Evolutionary conservation across 2,113 vertebrate genomes (phyloP), one percentile per base, ranked within the genome.

Genomic region (Cyphomyrus plagiostoma): DNA sequence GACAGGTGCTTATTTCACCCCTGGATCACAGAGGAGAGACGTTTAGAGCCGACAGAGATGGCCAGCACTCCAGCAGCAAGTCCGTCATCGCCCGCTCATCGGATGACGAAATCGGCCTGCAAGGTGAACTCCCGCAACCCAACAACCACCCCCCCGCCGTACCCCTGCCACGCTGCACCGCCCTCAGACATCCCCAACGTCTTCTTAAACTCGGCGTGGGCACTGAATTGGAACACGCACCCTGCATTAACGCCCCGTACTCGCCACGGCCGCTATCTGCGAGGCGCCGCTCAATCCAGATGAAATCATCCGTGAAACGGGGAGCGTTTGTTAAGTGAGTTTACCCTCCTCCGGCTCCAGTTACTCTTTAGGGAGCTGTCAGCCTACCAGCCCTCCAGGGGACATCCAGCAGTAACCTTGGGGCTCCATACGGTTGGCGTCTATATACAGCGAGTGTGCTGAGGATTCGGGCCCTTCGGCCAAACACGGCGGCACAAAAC

Each of bases 261-360:
- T 15, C 50, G 30, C 23, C 11, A 94, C 91, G 89, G 95, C 93
- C 95, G 93, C 49, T 53, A 15, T 53, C 94, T 95, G 95, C 94
- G 92, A 89, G 89, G 92, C 95, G 93, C 91, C 94, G 93, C 93
- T 95, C 96, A 96, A 97, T 96, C 95, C 94, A 95, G 95, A 95
- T 95, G 95, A 94, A 96, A 96, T 96, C 95, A 96, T 94, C 95
- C 96, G 96, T 96, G 94, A 97, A 96, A 97, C 95, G 93, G 95
- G 93, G 95, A 92, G 93, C 92, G 95, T 96, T 96, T 96, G 96
- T 96, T 96, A 96, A 97, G 91, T 82, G 0, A 26, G n/a, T 62
- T 87, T 56, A 62, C 82, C 42, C 84, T 83, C 70, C 48, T 80
- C 49, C 88, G 21, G 39, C 52, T 52, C 70, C n/a, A 21, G 49